Evolutionary conservation across 2,113 vertebrate species (phyloP), one percentile per base, ranked within the genome.

Genomic region (Thunnus maccoyii): DNA sequence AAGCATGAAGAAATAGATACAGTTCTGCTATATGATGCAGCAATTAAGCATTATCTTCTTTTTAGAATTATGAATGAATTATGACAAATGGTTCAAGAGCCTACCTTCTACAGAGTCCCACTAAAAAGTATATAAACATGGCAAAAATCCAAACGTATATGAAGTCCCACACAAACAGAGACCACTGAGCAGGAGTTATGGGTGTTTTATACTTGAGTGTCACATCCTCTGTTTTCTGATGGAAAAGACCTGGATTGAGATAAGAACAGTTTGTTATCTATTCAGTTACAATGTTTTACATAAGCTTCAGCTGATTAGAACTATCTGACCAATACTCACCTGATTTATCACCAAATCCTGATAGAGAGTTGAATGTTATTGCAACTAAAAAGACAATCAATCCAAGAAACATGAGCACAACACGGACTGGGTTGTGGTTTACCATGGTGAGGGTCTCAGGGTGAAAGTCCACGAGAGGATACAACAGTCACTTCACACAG

Each of bases 21-120:
- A 44, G 47, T 67, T 50, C 32, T 55, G n/a, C 46, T 4, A 30
- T 47, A 14, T 15, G n/a, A n/a, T 76, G 44, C 13, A 50, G 62
- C 27, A 69, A 46, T 57, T 55, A 6, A 77, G 32, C 36, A 32
- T 52, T 30, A 51, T 30, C 6, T 16, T 51, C 9, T 63, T 27
- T 15, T 50, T 9, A 44, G 7, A 56, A 60, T 48, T 22, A 20
- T 72, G 17, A 25, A 25, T 71, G 32, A 63, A 80, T 41, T 58
- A 30, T 16, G 56, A 64, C 4, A 65, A 72, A 64, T 30, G 32
- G 12, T 12, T 8, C 36, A 71, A 16, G 16, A 8, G 17, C 79
- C 55, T 90, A 93, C 92, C 92, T 93, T 91, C 92, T 86, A 18
- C 83, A 93, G 64, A 95, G 78, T 41, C 86, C 93, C 47, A 50